Percentiles rank a stretch among this genome's conserved stretches.
Evolutionary conservation across 2,113 vertebrate genomes (phyloP).

Genomic region (Acanthisitta chloris): DNA sequence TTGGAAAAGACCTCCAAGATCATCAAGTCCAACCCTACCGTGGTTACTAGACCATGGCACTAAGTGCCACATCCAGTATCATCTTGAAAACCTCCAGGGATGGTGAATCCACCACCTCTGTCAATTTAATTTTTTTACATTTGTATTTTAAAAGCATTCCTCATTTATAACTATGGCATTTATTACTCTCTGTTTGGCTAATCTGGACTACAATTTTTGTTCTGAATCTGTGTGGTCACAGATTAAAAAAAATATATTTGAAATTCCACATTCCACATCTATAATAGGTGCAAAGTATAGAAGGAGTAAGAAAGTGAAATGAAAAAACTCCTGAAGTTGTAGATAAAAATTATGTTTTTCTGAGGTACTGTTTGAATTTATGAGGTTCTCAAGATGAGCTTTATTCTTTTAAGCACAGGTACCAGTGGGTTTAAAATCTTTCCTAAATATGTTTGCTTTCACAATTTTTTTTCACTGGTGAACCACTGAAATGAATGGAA

Average conservation of each 20-base stretch:
- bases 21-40: too few relatives aligned
- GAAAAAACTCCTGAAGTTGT: neutral
- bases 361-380: neutral
- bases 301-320: neutral
- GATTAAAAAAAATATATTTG: neutral
- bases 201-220: neutral
- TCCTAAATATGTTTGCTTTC: neutral
- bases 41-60: too few relatives aligned
- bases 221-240: neutral
- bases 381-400: neutral
- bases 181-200: slow-evolving; percentile 12
- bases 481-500: neutral
- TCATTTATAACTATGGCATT: slow-evolving; percentile 45
- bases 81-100: too few relatives aligned
- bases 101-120: too few relatives aligned
- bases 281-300: neutral
- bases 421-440: neutral
- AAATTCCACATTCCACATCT: neutral
- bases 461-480: neutral
- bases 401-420: neutral
- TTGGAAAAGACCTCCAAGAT: too few relatives aligned
- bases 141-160: slow-evolving; percentile 13
- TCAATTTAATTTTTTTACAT: neutral
- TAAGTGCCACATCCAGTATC: too few relatives aligned
- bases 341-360: neutral